phyloP scores from a whole-genome alignment of 1,140 invertebrate genomes.

The Drosophila sucinea region DNA sequence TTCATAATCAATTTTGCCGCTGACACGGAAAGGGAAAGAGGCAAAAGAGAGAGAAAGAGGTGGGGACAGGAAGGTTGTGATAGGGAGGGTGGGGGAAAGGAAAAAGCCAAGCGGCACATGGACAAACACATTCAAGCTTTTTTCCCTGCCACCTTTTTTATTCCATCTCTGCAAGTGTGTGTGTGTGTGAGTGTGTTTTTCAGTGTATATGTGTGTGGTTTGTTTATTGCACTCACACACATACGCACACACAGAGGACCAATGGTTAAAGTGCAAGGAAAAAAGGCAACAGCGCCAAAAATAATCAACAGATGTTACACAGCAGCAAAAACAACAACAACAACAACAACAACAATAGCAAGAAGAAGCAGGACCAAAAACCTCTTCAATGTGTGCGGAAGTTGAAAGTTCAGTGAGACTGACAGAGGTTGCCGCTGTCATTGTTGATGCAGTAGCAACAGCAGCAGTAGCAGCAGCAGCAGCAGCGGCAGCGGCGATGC shows the following conservation, averaged over 20 bases:
- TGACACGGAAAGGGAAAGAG: conserved; percentile 46
- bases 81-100: conserved; percentile 6
- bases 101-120: conserved; percentile 37
- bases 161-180: conserved; percentile 15
- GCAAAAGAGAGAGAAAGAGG: conserved; percentile 22
- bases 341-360: conserved; percentile 59
- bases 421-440: conserved; percentile 54
- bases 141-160: conserved; percentile 48
- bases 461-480: conserved; percentile 67
- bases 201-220: conserved; percentile 35
- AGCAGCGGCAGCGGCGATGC: conserved; percentile 46
- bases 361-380: conserved; percentile 19
- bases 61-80: conserved; percentile 11
- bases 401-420: conserved; percentile 78
- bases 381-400: conserved; percentile 52
- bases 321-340: conserved; percentile 24
- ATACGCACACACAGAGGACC: conserved; percentile 22
- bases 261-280: conserved; percentile 35
- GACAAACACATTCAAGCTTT: conserved; percentile 60
- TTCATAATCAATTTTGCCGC: conserved; percentile 79
- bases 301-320: conserved; percentile 79
- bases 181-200: conserved; percentile 39
- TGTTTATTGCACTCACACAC: conserved; percentile 43
- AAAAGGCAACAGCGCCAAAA: conserved; percentile 50
- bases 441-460: conserved; percentile 65